These are phyloP conservation scores for Spodoptera littoralis DNA, from an alignment of 2,888 invertebrate species.

Conservation along the genomic window DNA sequence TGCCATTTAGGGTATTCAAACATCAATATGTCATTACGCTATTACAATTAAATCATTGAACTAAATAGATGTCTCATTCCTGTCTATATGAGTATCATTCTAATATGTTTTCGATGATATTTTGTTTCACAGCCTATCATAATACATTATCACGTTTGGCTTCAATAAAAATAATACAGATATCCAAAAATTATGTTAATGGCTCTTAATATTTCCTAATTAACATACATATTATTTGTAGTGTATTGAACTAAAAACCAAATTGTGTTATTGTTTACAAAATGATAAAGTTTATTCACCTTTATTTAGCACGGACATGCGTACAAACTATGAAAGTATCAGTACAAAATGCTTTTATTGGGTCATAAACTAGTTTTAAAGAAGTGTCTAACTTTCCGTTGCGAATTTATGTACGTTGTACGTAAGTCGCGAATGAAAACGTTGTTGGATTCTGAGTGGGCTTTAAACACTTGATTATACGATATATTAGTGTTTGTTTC, in stretches of 20 bases:
- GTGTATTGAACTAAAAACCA: constrained; percentile 31
- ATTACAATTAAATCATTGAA: neutral
- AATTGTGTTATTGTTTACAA: constrained; percentile 41
- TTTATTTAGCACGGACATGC: constrained; percentile 27
- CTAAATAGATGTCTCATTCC: no score
- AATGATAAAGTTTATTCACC: constrained; percentile 54
- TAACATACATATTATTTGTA: constrained; percentile 16
- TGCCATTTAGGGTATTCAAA: no score
- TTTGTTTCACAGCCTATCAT: no score
- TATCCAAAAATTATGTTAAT: constrained; percentile 15
- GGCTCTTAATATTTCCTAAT: constrained; percentile 22
- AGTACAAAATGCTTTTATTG: constrained; percentile 29
- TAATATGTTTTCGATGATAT: no score
- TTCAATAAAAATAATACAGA: neutral
- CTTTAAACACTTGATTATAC: constrained; percentile 28
- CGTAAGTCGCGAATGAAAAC: neutral
- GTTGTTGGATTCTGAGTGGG: constrained; percentile 1
- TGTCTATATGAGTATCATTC: no score
- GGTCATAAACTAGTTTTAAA: constrained; percentile 24
- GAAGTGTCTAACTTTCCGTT: constrained; percentile 13
- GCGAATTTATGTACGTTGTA: constrained; percentile 17
- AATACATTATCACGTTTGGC: no score
- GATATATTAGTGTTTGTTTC: neutral
- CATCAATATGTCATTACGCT: no score
- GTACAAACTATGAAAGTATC: constrained; percentile 19